Base-by-base conservation (phyloP, 2,888 invertebrate species). In the Andrena dorsata region DNA sequence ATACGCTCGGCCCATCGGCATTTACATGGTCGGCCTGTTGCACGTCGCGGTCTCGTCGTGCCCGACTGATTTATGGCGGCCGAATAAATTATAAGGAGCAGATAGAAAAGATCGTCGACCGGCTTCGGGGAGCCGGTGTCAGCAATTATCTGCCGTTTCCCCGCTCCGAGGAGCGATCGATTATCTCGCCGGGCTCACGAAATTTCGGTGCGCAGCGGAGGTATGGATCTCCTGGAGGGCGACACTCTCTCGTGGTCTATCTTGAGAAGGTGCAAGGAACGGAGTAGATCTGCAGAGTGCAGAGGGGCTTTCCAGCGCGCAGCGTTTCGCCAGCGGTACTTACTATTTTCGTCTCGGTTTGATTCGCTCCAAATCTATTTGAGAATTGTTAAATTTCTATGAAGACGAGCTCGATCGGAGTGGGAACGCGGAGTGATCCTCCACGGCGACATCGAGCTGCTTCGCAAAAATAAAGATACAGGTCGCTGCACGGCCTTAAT, bases 11-110 rank as follows among this genome's bases (percentile, higher is more conserved):
- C 73, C 85, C 78, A 83, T 83, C 83, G 74, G 70, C 82, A 84
- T 87, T 88, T 87, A 88, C 87, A 88, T 86, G 88, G 80, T 75
- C 75, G 88, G 88, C 86, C 88, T 88, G 88, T 86, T 88, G 88
- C 86, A 81, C 84, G 85, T 87, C 82, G 82, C 82, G 63, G 70
- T 20, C 76, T 83, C 83, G 83, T 79, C 79, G 65, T 78, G 76
- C 73, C 77, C 78, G 80, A 76, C 87, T 87, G 87, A 87, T 87
- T 87, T 87, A 87, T 85, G 75, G 77, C 84, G 80, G 73, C 56
- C 86, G 87, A 87, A 87, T 87, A 87, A 87, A 87, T 87, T 87
- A 87, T 87, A 87, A 87, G 87, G 83, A 85, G 68, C 82, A 66
- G 84, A 88, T 87, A 87, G 87, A 76, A 84, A 77, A 80, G 76